phyloP scores from a whole-genome alignment of 2,888 invertebrate genomes.

The Microctonus hyperodae region DNA sequence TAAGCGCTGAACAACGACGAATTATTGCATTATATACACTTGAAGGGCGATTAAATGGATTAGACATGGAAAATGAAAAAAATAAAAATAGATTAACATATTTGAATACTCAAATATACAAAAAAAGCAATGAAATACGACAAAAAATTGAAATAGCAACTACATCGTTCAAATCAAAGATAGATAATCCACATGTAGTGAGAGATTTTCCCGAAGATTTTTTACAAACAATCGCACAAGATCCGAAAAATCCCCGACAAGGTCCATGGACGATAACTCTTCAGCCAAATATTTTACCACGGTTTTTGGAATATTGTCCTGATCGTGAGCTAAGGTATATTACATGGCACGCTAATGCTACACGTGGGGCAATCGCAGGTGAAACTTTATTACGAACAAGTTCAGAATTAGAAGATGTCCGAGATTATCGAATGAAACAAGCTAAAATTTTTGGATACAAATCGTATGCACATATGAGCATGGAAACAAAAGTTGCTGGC shows the following conservation, averaged over 20 bases:
- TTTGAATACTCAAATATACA: slow-evolving; percentile 45
- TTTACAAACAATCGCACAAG: slow-evolving; percentile 71
- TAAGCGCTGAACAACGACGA: slow-evolving; percentile 72
- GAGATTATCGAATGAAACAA: slow-evolving; percentile 72
- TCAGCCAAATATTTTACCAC: slow-evolving; percentile 75
- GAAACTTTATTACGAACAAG: slow-evolving; percentile 75
- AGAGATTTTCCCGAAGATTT: slow-evolving; percentile 78
- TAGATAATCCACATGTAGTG: slow-evolving; percentile 72
- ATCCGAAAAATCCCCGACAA: slow-evolving; percentile 67
- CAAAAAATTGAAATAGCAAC: slow-evolving; percentile 70
- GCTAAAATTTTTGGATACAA: slow-evolving; percentile 82
- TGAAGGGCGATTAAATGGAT: slow-evolving; percentile 85
- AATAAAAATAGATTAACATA: slow-evolving; percentile 42
- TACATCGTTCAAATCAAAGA: slow-evolving; percentile 72
- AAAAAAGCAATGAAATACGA: slow-evolving; percentile 70
- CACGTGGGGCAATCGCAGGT: slow-evolving; percentile 73
- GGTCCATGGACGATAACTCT: slow-evolving; percentile 88
- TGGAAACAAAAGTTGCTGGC: slow-evolving; percentile 94
- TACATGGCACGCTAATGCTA: slow-evolving; percentile 81
- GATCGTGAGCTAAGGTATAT: slow-evolving; percentile 81
- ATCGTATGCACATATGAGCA: slow-evolving; percentile 83
- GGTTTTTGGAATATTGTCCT: slow-evolving; percentile 85
- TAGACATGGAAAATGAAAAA: slow-evolving; percentile 69
- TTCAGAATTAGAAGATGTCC: slow-evolving; percentile 78
- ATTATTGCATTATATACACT: slow-evolving; percentile 79